Evolutionary conservation across 2,797 vertebrate species (phyloP), one percentile per base, ranked within the genome.

Genomic region (Microctenopoma lineatum): DNA sequence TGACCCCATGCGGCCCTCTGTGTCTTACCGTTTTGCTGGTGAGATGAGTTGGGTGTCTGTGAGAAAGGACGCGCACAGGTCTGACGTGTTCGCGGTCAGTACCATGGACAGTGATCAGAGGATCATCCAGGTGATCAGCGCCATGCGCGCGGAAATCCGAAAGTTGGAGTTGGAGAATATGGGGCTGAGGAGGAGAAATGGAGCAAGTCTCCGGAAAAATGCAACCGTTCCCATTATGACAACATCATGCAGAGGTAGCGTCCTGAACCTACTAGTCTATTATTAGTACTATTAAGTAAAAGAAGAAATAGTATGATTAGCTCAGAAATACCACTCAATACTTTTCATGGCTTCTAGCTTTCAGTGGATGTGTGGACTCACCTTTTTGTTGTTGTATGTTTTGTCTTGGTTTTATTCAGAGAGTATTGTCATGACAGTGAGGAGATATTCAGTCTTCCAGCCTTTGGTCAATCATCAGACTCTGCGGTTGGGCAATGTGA

Each of bases 371-470:
- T 4, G 44, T 46, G 45, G n/a, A 55, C 70, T 84, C 29, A 69
- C 66, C 71, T 29, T 4, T 66, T 27, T 45, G 59, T 15, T 26
- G 18, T 29, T 11, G 15, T 21, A 21, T 39, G 8, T 56, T 34
- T 56, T 14, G 15, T 46, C 5, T 58, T 6, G 21, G 12, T 79
- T 7, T 58, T 36, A 11, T 57, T 27, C 82, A 96, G 95, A 90
- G 16, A 87, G 92, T 25, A 53, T 91, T 66, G 94, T 96, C 91
- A 96, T 96, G 96, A 96, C 94, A 0, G 95, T 96, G 58, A 93
- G 96, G 45, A 93, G 95, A 70, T 96, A 97, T 71, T 87, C 91
- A 51, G 59, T 92, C 1, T 71, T 87, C 71, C 83, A 84, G 69
- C 68, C 67, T 4, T 7, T 77, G 46, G 64, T 56, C 65, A 16